Base-by-base conservation (phyloP, 2,888 invertebrate genomes). In the Scaptomyza polygonia region DNA sequence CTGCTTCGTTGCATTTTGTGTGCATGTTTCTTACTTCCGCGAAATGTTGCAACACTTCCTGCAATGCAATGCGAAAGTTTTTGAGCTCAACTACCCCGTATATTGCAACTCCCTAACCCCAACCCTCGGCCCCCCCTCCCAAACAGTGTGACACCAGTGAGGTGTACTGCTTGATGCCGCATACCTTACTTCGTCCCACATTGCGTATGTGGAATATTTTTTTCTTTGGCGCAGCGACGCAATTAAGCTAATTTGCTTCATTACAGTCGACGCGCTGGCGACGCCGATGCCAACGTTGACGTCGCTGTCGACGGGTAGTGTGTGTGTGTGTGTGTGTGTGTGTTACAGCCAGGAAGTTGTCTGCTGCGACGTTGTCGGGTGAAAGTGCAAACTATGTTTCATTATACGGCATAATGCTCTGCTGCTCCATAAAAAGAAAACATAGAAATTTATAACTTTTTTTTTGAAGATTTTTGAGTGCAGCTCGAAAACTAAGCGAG, bases 181-280 rank as follows among this genome's bases (percentile, higher is more conserved):
- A 27, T 49, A 45, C 53, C 40, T 49, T 54, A 45, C 42, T 32
- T 16, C 9, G 30, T 52, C 45, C 44, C 63, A 67, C 63, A 59
- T 49, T 75, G 75, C 78, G 75, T 77, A 77, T 75, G 75, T 77
- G 77, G 57, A 75, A 75, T 75, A 75, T 75, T 75, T 75, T 75
- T 75, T 75, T 72, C 73, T 73, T 75, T 75, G 73, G 57, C 55
- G 68, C 78, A 64, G 78, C 75, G 75, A 64, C 78, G 77, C 72
- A 77, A 77, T 77, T 76, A 77, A 79, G 77, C 77, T 79, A 77
- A 77, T 77, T 77, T 77, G 79, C 77, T 77, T 77, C 72, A 77
- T 77, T 77, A 76, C 79, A 79, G 71, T 48, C 64, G 44, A 65
- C 61, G 57, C 67, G 59, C 39, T 54, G 77, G 42, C 54, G 59